Evolutionary conservation across 2,797 vertebrate species (phyloP), one percentile per base, ranked within the genome.

Genomic region (Hypotaenidia philippensis): DNA sequence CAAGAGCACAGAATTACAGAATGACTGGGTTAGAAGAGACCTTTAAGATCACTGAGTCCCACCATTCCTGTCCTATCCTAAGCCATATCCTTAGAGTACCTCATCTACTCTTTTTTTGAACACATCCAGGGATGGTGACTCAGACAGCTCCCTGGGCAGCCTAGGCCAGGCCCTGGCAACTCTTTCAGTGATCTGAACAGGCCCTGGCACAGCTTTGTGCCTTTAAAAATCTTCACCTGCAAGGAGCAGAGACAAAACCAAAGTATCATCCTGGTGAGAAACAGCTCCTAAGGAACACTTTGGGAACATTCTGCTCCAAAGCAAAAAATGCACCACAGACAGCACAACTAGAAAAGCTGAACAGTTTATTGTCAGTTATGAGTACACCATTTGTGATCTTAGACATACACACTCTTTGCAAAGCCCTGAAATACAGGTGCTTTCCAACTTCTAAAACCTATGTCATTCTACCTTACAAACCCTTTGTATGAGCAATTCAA

Each of bases 301-400:
- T 13, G 23, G 29, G 64, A 44, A 70, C 6, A 11, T 27, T 8
- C 29, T 4, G 1, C 26, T 36, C 79, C 25, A 31, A 87, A 80
- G 34, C n/a, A 26, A 11, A 89, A 76, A 80, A 91, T 0, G n/a
- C 29, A 61, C 34, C 45, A 85, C 29, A 27, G 69, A 53, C 52
- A 47, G 25, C 1, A 2, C 4, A n/a, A 69, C 66, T 98, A 97
- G 93, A 97, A 98, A 98, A 97, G 96, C 14, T 34, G 75, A 95
- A 94, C 83, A 36, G 97, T 98, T 98, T 98, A 98, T 98, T 98
- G 84, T 96, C 81, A 85, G 91, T 88, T 63, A 78, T 6, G 79
- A 95, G 76, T 90, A 93, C 96, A 98, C 83, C 87, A 32, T 93
- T 93, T 95, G 82, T 90, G 93, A 96, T 89, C 63, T 96, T 47